Evolutionary conservation across 2,888 invertebrate genomes (phyloP).

Genomic region (Melinopterus prodromus): DNA sequence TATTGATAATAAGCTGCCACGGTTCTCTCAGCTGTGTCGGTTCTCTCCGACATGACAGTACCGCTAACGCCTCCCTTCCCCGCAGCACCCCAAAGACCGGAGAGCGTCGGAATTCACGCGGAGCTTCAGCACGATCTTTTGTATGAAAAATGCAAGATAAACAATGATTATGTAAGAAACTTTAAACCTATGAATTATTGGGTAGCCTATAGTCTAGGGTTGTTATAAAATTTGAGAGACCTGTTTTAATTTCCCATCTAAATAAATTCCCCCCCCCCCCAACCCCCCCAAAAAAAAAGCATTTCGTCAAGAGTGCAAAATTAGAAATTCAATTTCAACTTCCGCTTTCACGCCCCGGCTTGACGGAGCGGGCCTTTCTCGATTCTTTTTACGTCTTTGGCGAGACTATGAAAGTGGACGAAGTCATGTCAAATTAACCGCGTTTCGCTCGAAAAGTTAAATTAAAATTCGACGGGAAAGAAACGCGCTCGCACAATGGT

Average conservation of each 20-base stretch:
- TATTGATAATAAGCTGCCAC: too few relatives aligned
- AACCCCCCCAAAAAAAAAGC: not conserved
- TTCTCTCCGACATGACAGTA: too few relatives aligned
- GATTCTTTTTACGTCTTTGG: slow-evolving; percentile 9
- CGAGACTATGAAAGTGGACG: not conserved
- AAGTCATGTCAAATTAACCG: not conserved
- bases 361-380: slow-evolving; percentile 25
- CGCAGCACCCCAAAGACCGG: too few relatives aligned
- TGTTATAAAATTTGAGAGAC: too few relatives aligned
- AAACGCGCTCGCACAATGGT: not conserved
- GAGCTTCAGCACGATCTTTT: too few relatives aligned
- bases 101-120: too few relatives aligned
- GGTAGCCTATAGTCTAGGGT: too few relatives aligned
- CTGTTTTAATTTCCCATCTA: not conserved
- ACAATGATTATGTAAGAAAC: too few relatives aligned
- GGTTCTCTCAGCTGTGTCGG: too few relatives aligned
- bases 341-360: not conserved
- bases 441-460: not conserved
- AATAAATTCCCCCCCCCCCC: not conserved
- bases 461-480: not conserved
- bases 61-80: too few relatives aligned
- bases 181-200: too few relatives aligned
- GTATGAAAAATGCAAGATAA: too few relatives aligned
- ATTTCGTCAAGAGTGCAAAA: not conserved
- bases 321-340: not conserved